Percentiles rank a stretch among this genome's conserved stretches.
These are phyloP conservation scores for Dynastes maya DNA, from an alignment of 2,888 invertebrate genomes.

Conservation along the genomic window DNA sequence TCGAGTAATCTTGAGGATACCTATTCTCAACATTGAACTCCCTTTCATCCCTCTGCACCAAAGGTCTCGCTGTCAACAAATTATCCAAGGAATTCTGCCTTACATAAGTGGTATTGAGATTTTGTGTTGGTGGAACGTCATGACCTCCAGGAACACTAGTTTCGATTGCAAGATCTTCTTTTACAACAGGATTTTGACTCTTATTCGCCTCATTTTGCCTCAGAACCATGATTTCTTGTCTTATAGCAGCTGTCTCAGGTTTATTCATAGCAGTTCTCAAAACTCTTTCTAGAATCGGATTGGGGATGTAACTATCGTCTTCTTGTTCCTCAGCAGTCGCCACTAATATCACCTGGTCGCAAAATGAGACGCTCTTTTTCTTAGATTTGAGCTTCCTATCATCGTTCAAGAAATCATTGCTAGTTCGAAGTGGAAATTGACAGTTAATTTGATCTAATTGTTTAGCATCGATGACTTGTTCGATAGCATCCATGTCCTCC, in stretches of 20 bases:
- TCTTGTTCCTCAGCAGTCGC: slow-evolving; percentile 95
- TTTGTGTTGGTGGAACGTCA: slow-evolving; percentile 16
- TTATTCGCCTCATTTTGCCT: slow-evolving; percentile 68
- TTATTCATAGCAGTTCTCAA: slow-evolving; percentile 86
- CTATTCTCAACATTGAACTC: slow-evolving; percentile 22
- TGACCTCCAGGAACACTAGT: neutral
- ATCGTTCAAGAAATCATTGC: slow-evolving; percentile 68
- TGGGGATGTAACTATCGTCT: slow-evolving; percentile 91
- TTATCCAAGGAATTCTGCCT: slow-evolving; percentile 64
- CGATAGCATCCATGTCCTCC: slow-evolving; percentile 64
- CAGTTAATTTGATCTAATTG: slow-evolving; percentile 72
- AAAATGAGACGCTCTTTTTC: slow-evolving; percentile 96
- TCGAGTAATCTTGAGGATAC: slow-evolving; percentile 39
- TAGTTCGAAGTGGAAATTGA: slow-evolving; percentile 64
- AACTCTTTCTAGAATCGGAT: slow-evolving; percentile 91
- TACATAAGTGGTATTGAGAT: slow-evolving; percentile 55
- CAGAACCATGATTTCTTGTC: slow-evolving; percentile 72
- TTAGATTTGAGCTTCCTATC: slow-evolving; percentile 72
- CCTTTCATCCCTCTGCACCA: slow-evolving; percentile 3
- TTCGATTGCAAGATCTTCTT: neutral
- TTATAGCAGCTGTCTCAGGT: slow-evolving; percentile 75
- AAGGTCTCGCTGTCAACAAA: slow-evolving; percentile 50
- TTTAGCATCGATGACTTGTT: slow-evolving; percentile 75
- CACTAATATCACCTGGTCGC: slow-evolving; percentile 93
- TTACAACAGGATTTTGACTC: slow-evolving; percentile 51